A percentile compares a stretch with the other conserved stretches of the same genome.
Evolutionary conservation across 2,797 vertebrate genomes (phyloP).

Genomic region (Lithobates sylvaticus): DNA sequence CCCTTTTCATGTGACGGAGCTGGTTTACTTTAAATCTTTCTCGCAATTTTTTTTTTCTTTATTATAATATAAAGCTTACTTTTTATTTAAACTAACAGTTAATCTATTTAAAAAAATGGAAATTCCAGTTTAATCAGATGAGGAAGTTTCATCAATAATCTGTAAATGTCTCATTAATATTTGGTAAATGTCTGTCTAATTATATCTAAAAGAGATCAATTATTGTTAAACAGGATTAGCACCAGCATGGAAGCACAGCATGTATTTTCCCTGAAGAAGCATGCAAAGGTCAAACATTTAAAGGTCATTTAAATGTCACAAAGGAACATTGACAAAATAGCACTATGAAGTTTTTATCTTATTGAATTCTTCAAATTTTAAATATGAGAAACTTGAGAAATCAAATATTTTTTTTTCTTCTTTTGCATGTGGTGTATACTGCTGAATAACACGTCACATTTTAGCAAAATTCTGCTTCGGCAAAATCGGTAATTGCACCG

Average conservation of each 20-base stretch:
- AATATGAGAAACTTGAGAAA: neutral
- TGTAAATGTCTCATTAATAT: neutral
- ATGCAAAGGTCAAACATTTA: constrained; percentile 40
- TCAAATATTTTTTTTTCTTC: too few relatives aligned
- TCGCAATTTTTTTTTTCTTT: too few relatives aligned
- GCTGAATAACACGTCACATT: neutral
- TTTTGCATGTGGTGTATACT: neutral
- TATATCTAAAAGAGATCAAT: constrained; percentile 20
- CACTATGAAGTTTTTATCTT: neutral
- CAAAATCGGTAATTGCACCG: too few relatives aligned
- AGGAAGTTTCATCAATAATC: neutral
- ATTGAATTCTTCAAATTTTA: neutral
- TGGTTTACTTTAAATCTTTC: too few relatives aligned
- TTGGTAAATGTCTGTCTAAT: neutral
- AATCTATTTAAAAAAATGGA: neutral
- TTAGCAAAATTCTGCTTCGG: too few relatives aligned
- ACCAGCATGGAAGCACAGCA: constrained; percentile 29
- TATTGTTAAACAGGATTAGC: constrained; percentile 27
- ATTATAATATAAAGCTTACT: neutral
- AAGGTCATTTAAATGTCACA: constrained; percentile 46
- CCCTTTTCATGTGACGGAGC: too few relatives aligned
- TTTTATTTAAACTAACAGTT: neutral
- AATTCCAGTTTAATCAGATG: neutral
- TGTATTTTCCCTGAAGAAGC: constrained; percentile 17
- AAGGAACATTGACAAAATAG: neutral